Evolutionary conservation across 1,140 invertebrate genomes (phyloP), one percentile per base, ranked within the genome.

Genomic region (Drosophila quadrilineata): DNA sequence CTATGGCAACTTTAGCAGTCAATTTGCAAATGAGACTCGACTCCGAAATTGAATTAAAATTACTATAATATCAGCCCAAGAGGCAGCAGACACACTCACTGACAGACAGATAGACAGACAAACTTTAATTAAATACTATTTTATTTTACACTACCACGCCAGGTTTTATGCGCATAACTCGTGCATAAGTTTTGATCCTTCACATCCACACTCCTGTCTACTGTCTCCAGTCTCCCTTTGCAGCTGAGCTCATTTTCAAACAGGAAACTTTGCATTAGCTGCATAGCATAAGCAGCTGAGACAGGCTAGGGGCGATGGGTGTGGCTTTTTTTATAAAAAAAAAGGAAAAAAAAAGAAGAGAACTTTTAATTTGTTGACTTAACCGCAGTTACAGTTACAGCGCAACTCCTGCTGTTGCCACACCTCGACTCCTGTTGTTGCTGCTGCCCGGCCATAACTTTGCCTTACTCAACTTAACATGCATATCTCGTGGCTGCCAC

Each of bases 341-440:
- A 82, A 84, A 84, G 77, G n/a, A n/a, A n/a, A n/a, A n/a, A n/a
- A n/a, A n/a, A n/a, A n/a, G n/a, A n/a, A n/a, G n/a, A n/a, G n/a
- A n/a, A n/a, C n/a, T 84, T 84, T 84, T 84, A 84, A 84, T 85
- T 84, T 84, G 77, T 84, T 84, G 79, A 84, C 77, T 84, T 84
- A 84, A 84, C 77, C 77, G 77, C 77, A 84, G 77, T 84, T 84
- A 84, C 77, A 82, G 76, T 76, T 84, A 84, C 77, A 33, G 33
- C 52, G 28, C 10, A 21, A n/a, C 45, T 48, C 31, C 50, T 21
- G 70, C 43, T 36, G 8, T 12, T 35, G 60, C 40, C 52, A 6
- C 26, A 10, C 22, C 10, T 64, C 3, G n/a, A n/a, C 19, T 14
- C 33, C 16, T 63, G 22, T 22, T 60, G 29, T 19, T 58, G 57